These are phyloP conservation scores for Catharus ustulatus DNA, from an alignment of 2,797 vertebrate genomes.

Conservation along the genomic window DNA sequence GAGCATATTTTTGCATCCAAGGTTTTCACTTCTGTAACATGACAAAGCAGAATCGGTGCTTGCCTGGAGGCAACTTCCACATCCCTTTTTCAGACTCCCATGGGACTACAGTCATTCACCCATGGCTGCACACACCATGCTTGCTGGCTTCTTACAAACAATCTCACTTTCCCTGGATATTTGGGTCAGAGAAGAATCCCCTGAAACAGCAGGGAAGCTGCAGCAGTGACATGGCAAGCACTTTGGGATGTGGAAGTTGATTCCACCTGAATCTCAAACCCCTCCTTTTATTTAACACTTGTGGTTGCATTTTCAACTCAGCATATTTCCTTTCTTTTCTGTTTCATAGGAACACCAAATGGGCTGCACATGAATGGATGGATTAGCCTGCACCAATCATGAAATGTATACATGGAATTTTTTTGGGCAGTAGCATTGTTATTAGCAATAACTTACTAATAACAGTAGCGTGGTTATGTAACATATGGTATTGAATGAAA, in stretches of 20 bases:
- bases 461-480: not conserved
- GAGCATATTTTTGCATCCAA: not conserved
- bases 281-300: not conserved
- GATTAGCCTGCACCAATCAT: not conserved
- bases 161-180: not conserved
- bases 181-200: not conserved
- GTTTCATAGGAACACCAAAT: not conserved
- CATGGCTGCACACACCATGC: too few species aligned
- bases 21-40: not conserved
- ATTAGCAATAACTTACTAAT: not conserved
- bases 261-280: not conserved
- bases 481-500: not conserved
- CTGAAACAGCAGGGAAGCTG: not conserved
- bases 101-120: fast-evolving
- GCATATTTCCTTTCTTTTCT: not conserved
- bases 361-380: not conserved
- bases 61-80: not conserved
- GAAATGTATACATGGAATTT: not conserved
- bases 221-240: not conserved
- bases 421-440: not conserved
- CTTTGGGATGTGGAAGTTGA: not conserved
- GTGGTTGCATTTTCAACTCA: not conserved
- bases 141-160: too few species aligned
- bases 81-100: not conserved
- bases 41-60: not conserved